phyloP scores from a whole-genome alignment of 2,888 invertebrate species.

The Aelia acuminata region DNA sequence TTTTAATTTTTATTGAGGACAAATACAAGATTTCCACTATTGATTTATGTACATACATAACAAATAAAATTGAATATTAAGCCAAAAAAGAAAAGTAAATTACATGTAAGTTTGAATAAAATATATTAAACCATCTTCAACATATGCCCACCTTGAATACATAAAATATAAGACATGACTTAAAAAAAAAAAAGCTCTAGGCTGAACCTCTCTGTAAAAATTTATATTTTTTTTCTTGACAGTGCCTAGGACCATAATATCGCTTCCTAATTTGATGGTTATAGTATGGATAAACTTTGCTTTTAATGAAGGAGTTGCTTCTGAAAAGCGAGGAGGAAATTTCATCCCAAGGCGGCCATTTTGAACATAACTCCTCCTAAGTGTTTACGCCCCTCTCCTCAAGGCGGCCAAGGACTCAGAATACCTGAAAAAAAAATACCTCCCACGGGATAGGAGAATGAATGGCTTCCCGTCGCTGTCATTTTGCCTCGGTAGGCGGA shows the following conservation, averaged over 20 bases:
- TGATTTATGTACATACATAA: too few relatives aligned
- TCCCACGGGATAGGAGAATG: not conserved
- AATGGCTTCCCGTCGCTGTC: not conserved
- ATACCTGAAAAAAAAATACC: not conserved
- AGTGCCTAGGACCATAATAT: not conserved
- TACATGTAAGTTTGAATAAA: too few relatives aligned
- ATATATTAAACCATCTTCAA: too few relatives aligned
- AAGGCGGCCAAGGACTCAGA: not conserved
- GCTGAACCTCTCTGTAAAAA: too few relatives aligned
- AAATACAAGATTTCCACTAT: too few relatives aligned
- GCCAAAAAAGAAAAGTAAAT: too few relatives aligned
- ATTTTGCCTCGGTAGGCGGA: not conserved
- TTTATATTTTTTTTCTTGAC: not conserved
- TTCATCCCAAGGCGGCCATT: not conserved
- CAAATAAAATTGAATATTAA: too few relatives aligned
- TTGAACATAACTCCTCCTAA: not conserved
- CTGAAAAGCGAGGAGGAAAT: not conserved
- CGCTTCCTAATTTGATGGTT: not conserved
- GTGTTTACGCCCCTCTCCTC: not conserved
- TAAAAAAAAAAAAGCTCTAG: too few relatives aligned
- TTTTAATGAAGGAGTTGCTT: not conserved
- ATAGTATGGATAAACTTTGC: not conserved
- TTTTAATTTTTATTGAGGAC: too few relatives aligned
- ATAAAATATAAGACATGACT: too few relatives aligned
- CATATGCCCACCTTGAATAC: too few relatives aligned